phyloP scores from a whole-genome alignment of 2,797 vertebrate species.

The Coreius guichenoti region DNA sequence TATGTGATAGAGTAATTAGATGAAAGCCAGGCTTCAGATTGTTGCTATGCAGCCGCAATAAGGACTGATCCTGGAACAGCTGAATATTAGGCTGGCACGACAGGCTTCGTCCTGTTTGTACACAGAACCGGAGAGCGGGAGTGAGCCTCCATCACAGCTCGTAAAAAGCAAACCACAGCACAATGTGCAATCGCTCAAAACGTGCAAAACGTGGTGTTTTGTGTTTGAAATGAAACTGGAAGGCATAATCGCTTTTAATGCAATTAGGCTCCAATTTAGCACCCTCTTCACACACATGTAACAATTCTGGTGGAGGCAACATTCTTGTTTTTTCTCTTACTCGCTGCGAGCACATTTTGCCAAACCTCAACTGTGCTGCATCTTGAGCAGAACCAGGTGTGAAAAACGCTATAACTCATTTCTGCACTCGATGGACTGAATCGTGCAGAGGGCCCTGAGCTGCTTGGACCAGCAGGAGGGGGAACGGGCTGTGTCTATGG shows the following conservation, averaged over 20 bases:
- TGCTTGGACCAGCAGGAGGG: constrained; percentile 52
- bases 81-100: constrained; percentile 58
- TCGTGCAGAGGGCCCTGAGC: constrained; percentile 61
- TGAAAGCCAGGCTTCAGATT: constrained; percentile 91
- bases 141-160: constrained; percentile 92
- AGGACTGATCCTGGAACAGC: constrained; percentile 80
- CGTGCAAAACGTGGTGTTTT: constrained; percentile 85
- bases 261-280: constrained; percentile 98
- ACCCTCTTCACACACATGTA: constrained; percentile 90
- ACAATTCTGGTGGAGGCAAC: constrained; percentile 83
- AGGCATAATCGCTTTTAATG: constrained; percentile 96
- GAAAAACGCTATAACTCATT: constrained; percentile 88
- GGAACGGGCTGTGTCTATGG: constrained; percentile 36
- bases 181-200: constrained; percentile 71
- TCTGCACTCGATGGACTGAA: constrained; percentile 77
- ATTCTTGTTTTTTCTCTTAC: constrained; percentile 66
- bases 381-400: constrained; percentile 96
- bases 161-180: constrained; percentile 92
- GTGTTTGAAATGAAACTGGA: constrained; percentile 91
- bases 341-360: constrained; percentile 79
- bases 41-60: constrained; percentile 83
- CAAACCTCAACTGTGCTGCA: constrained; percentile 79
- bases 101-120: constrained; percentile 95
- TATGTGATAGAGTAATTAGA: constrained; percentile 99
- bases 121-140: constrained; percentile 89